Conservation (phyloP, 2,113 vertebrate species). For the Sinocyclocheilus rhinocerous region DNA sequence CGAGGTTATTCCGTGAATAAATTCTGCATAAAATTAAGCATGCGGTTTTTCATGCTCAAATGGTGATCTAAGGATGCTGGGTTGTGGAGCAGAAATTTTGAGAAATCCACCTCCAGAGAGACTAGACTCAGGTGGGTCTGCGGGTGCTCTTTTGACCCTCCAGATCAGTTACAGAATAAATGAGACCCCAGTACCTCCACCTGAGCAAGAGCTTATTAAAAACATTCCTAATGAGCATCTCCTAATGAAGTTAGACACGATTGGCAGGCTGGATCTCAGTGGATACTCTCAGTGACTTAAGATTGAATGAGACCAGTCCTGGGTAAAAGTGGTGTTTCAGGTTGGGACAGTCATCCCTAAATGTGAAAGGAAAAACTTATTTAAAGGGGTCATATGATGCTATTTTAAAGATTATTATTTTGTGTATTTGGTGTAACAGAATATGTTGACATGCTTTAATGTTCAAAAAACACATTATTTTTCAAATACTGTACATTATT, state of each 20-base stretch:
- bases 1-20: not conserved
- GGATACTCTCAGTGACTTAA: not conserved
- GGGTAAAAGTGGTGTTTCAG: not conserved
- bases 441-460: too few species aligned
- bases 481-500: too few species aligned
- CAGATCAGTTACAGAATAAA: conserved; percentile 14
- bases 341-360: not conserved
- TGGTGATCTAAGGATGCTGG: not conserved
- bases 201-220: conserved; percentile 25
- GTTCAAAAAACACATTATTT: too few species aligned
- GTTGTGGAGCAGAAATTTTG: not conserved
- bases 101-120: conserved; percentile 1
- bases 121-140: conserved; percentile 32
- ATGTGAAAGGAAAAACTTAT: not conserved
- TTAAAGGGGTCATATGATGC: too few species aligned
- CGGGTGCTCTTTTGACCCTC: conserved; percentile 8
- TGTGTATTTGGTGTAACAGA: too few species aligned
- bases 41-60: not conserved
- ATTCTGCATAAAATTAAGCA: not conserved
- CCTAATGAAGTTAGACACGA: conserved; percentile 26
- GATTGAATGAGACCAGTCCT: not conserved
- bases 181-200: conserved; percentile 20
- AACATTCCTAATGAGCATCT: conserved; percentile 5
- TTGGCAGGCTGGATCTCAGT: conserved; percentile 2
- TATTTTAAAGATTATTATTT: too few species aligned